Evolutionary conservation across 2,797 vertebrate species (phyloP).

Genomic region (Cichlasoma orientale): DNA sequence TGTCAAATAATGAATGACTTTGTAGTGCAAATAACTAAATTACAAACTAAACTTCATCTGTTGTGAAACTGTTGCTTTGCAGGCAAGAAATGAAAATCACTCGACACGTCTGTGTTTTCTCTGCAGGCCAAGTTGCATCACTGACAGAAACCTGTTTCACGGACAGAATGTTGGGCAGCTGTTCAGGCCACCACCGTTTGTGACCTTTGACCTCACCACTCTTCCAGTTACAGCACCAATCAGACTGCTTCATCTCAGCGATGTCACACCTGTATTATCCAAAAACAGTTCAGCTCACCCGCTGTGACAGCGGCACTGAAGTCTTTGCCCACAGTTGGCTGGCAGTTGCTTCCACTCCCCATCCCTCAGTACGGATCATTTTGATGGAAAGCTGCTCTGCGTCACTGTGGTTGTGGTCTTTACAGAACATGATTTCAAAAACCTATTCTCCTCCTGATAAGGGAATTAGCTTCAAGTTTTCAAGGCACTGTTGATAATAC

Average conservation of each 20-base stretch:
- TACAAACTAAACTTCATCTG: not conserved
- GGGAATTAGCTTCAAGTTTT: slow-evolving; percentile 56
- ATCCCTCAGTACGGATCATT: slow-evolving; percentile 10
- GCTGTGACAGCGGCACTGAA: slow-evolving; percentile 35
- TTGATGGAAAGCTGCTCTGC: slow-evolving; percentile 24
- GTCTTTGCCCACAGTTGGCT: slow-evolving; percentile 29
- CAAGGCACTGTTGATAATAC: slow-evolving; percentile 29
- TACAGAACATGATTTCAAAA: slow-evolving; percentile 39
- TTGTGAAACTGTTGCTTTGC: not conserved
- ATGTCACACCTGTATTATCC: slow-evolving; percentile 36
- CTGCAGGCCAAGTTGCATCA: slow-evolving; percentile 74
- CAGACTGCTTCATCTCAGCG: slow-evolving; percentile 41
- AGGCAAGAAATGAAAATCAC: not conserved
- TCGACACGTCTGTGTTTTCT: not conserved
- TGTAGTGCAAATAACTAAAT: not conserved
- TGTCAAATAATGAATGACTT: not conserved
- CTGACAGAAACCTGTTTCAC: slow-evolving; percentile 57
- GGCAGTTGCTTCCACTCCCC: slow-evolving; percentile 32
- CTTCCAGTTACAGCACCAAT: slow-evolving; percentile 53
- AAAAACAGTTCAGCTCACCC: slow-evolving; percentile 25
- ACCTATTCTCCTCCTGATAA: slow-evolving; percentile 39
- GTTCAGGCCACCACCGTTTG: slow-evolving; percentile 52
- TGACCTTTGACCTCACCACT: slow-evolving; percentile 70
- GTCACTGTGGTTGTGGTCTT: slow-evolving; percentile 19
- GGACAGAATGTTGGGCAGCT: slow-evolving; percentile 65